Conservation (phyloP, 2,797 vertebrate genomes). For the Lepus oiostolus region DNA sequence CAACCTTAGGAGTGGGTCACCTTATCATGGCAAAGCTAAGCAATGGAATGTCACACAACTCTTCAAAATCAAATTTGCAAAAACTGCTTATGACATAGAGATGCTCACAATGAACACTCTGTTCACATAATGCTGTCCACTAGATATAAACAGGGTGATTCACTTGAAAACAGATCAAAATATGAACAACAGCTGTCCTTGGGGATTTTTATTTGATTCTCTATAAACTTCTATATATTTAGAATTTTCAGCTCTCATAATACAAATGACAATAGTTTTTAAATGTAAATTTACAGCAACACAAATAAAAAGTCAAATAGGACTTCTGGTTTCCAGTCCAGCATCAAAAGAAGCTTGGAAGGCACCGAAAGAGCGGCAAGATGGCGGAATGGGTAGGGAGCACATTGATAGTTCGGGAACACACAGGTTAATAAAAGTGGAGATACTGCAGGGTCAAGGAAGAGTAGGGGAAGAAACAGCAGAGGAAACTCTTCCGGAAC, state of each 20-base stretch:
- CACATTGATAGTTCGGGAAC: too few species aligned
- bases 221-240: background rate
- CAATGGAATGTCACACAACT: background rate
- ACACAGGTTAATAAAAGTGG: too few species aligned
- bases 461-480: too few species aligned
- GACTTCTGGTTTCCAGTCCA: background rate
- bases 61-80: background rate
- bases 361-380: too few species aligned
- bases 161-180: background rate
- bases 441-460: too few species aligned
- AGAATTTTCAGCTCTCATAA: slow-evolving; percentile 10
- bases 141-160: background rate
- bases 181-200: background rate
- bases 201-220: background rate
- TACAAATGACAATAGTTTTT: background rate
- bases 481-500: too few species aligned
- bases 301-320: background rate
- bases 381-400: too few species aligned
- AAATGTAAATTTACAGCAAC: background rate
- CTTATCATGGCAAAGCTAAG: background rate
- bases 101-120: background rate
- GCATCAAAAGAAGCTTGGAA: background rate
- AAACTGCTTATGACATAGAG: background rate
- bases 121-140: background rate
- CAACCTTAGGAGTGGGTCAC: background rate